Evolutionary conservation across 2,888 invertebrate genomes (phyloP).

Genomic region (Ceramica pisi): DNA sequence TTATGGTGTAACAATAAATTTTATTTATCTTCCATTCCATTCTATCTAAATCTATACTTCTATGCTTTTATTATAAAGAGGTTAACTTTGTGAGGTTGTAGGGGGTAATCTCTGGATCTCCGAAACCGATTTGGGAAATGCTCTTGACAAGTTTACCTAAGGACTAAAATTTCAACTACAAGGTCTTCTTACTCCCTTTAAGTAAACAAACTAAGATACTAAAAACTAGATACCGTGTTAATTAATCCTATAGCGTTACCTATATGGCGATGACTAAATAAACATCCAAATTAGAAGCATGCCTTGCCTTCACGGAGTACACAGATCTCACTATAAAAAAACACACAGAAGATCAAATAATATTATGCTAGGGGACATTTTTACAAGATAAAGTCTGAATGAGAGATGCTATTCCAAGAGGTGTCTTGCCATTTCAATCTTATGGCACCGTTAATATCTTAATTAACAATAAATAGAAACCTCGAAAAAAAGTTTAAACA

Average conservation of each 20-base stretch:
- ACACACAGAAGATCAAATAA: conserved; percentile 2
- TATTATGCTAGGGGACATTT: neutral
- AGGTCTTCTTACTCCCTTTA: neutral
- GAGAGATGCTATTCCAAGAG: neutral
- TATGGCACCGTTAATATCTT: too few relatives aligned
- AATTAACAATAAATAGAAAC: too few relatives aligned
- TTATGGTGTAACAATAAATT: too few relatives aligned
- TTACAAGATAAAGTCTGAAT: neutral
- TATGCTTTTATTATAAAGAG: too few relatives aligned
- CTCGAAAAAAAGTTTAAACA: too few relatives aligned
- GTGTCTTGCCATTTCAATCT: too few relatives aligned
- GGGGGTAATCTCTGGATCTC: too few relatives aligned
- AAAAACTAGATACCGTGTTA: conserved; percentile 16
- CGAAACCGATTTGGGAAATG: too few relatives aligned
- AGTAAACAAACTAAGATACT: neutral
- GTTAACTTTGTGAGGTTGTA: too few relatives aligned
- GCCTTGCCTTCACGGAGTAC: neutral
- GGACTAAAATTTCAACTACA: neutral
- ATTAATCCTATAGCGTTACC: conserved; percentile 26
- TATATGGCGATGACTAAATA: conserved; percentile 18
- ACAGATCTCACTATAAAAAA: neutral
- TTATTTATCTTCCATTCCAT: too few relatives aligned
- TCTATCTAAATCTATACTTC: too few relatives aligned
- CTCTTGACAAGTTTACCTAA: neutral
- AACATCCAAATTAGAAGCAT: conserved; percentile 27